A percentile compares a stretch with the other conserved stretches of the same genome.
Conservation (phyloP, 2,113 vertebrate species). For the Microcebus griseorufus region DNA sequence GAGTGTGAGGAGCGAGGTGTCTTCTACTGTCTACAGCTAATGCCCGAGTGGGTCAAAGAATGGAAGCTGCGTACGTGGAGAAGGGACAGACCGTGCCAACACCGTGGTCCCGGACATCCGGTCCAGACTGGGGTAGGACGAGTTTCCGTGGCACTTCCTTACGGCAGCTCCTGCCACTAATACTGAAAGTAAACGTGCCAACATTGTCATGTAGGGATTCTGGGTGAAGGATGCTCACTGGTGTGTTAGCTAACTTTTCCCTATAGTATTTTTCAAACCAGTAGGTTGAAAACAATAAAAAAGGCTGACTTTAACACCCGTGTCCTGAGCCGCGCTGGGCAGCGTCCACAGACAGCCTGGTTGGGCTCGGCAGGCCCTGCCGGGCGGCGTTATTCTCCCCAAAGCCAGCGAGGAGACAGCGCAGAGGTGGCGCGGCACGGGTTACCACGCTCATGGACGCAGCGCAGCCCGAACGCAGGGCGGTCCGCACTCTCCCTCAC, state of each 20-base stretch:
- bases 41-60: no score
- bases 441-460: accelerated
- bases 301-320: neutral
- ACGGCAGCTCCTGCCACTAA: neutral
- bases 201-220: accelerated
- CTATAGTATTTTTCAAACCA: neutral
- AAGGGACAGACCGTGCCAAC: accelerated
- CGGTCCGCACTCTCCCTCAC: accelerated
- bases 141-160: no score
- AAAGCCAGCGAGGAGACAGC: accelerated
- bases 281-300: neutral
- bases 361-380: accelerated
- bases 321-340: neutral
- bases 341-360: neutral
- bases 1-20: neutral
- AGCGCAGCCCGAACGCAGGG: accelerated
- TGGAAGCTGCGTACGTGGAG: no score
- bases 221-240: no score
- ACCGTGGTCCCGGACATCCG: accelerated
- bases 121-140: accelerated
- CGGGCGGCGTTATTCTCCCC: accelerated
- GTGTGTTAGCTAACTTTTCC: neutral
- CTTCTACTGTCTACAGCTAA: neutral
- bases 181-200: neutral
- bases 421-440: neutral